These are phyloP conservation scores for Aix galericulata DNA, from an alignment of 2,113 vertebrate species.

Conservation along the genomic window DNA sequence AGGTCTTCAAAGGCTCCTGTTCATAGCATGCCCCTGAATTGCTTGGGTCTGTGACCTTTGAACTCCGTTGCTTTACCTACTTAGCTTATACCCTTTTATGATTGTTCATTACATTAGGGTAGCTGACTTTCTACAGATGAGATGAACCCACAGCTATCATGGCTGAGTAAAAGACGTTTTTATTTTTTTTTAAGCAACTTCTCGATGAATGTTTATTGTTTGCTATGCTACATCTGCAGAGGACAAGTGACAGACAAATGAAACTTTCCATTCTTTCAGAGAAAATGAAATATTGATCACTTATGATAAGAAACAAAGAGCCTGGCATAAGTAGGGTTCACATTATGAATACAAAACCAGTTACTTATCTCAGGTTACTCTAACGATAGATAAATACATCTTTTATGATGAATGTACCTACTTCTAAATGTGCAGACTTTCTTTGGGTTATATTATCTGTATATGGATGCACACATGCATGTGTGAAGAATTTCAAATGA, in stretches of 20 bases:
- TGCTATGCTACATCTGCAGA: slow-evolving; percentile 62
- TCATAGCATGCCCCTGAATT: slow-evolving; percentile 65
- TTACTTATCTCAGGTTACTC: slow-evolving; percentile 47
- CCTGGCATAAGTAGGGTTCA: slow-evolving; percentile 68
- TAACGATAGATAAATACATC: slow-evolving; percentile 18
- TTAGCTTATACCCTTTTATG: slow-evolving; percentile 71
- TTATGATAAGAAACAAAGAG: slow-evolving; percentile 85
- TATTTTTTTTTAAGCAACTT: background rate
- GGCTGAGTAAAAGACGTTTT: background rate
- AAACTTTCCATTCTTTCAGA: slow-evolving; percentile 79
- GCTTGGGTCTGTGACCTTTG: slow-evolving; percentile 59
- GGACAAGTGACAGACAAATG: slow-evolving; percentile 69
- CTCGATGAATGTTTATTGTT: slow-evolving; percentile 31
- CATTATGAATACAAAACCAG: slow-evolving; percentile 68
- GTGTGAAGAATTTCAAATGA: background rate
- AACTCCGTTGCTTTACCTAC: slow-evolving; percentile 42
- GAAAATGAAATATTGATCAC: slow-evolving; percentile 97
- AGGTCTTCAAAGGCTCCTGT: slow-evolving; percentile 77
- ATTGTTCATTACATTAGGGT: slow-evolving; percentile 74
- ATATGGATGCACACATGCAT: background rate
- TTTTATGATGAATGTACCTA: slow-evolving; percentile 52
- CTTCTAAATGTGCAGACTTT: slow-evolving; percentile 13
- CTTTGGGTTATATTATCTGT: background rate
- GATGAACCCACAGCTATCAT: background rate
- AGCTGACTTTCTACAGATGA: slow-evolving; percentile 23